Evolutionary conservation across 2,113 vertebrate species (phyloP), one percentile per base, ranked within the genome.

Genomic region (Lontra canadensis): DNA sequence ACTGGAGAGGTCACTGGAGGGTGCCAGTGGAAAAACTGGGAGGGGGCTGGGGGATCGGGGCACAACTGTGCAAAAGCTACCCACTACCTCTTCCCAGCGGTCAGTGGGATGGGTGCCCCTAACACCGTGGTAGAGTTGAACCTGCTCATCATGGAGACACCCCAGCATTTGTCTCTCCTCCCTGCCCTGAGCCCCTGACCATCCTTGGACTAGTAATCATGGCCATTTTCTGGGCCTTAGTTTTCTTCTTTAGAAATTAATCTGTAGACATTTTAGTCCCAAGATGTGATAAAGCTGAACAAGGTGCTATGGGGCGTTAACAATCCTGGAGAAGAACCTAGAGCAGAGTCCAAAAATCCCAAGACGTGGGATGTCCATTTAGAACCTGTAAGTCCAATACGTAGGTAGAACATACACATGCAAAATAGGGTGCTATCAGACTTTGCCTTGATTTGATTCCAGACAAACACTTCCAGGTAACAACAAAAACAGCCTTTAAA

Each of bases 41-140:
- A 18, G 4, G 9, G 34, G 1, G 5, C 2, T 6, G 1, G 29
- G 29, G 10, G 15, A 36, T 34, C 4, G 4, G 55, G 20, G 36
- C 31, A 59, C 8, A 59, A 3, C 1, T 25, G 1, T n/a, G 4
- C 67, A 20, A 69, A 83, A 34, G 13, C 12, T 11, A 34, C 59
- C 31, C 21, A 34, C 17, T 0, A 0, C 34, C 6, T 74, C 65
- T 92, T 85, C 1, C 6, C 29, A 59, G 57, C 0, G 47, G 12
- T 57, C 61, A 18, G 0, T 0, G 8, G 34, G n/a, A 20, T 52
- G 20, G 3, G 10, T 2, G 0, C 4, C 11, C 20, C 6, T 36
- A 29, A 61, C 29, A 0, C 9, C 36, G 6, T 3, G 7, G 18
- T 3, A 1, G 0, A 34, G 3, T 20, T 0, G 20, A 18, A n/a